Base-by-base conservation (phyloP, 2,113 vertebrate species). In the Galeopterus variegatus region DNA sequence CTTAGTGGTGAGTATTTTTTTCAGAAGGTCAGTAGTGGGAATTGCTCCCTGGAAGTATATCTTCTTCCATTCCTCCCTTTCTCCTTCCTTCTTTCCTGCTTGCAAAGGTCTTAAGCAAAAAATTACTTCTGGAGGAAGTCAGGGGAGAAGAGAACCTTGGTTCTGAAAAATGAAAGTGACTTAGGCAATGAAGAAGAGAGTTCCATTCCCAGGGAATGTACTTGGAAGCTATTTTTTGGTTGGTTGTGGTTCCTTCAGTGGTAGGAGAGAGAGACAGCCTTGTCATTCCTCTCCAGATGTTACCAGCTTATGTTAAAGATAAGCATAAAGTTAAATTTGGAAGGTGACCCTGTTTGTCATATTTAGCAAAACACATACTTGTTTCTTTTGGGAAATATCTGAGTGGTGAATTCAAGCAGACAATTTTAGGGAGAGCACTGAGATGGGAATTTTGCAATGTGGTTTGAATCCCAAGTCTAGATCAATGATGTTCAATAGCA, bases 1-100 rank as follows among this genome's bases (percentile, higher is more conserved):
- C 98, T 99, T 21, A 99, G 99, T 0, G 99, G 99, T 99, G 98
- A 98, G 99, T 99, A 56, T 77, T 64, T 95, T 81, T 86, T 23
- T 54, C 50, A 90, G 80, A 80, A 58, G n/a, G 28, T 45, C 41
- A 67, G n/a, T 70, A 12, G 14, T 79, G n/a, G 77, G 69, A 86
- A 56, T 12, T n/a, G 45, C 28, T 62, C 41, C 26, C 36, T 90
- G 26, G 24, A 81, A 84, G 60, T 67, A 36, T 9, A 41, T 50
- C 56, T 92, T 88, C 33, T 52, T 84, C 31, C 50, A 48, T 48
- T 14, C 58, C 8, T 85, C 24, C 18, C 31, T 60, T 52, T 48
- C 7, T 13, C 14, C n/a, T 28, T 1, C 9, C 50, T 17, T 24
- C 24, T 86, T 86, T 80, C 33, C 33, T 95, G 75, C 36, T 64